phyloP scores from a whole-genome alignment of 2,113 vertebrate species.

The Etheostoma spectabile region DNA sequence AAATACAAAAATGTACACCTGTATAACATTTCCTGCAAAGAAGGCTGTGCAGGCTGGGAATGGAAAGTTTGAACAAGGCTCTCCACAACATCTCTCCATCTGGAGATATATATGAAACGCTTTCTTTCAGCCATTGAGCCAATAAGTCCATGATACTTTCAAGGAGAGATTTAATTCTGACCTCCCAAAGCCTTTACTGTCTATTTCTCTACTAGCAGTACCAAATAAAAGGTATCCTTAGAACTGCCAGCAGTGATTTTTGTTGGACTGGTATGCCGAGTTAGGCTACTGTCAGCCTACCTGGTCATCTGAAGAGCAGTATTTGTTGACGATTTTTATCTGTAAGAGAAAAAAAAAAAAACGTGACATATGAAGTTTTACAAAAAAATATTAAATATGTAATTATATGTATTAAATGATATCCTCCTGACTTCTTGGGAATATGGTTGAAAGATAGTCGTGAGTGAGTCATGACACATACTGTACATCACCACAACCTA shows the following conservation, averaged over 20 bases:
- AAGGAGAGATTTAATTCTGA: neutral
- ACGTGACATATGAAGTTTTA: neutral
- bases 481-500: neutral
- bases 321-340: slow-evolving; percentile 92
- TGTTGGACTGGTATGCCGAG: neutral
- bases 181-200: neutral
- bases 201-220: neutral
- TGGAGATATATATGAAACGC: neutral
- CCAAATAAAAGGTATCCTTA: neutral
- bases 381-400: neutral
- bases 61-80: neutral
- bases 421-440: neutral
- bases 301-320: slow-evolving; percentile 90
- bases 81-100: neutral
- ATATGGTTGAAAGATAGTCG: neutral
- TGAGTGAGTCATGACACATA: neutral
- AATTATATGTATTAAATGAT: neutral
- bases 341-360: slow-evolving; percentile 63
- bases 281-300: slow-evolving; percentile 73
- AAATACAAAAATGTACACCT: neutral
- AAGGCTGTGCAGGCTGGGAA: neutral
- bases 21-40: neutral
- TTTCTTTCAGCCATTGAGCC: too few relatives aligned
- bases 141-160: neutral
- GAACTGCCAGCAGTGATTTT: neutral